A percentile compares a stretch with the other conserved stretches of the same genome.
phyloP scores from a whole-genome alignment of 2,113 vertebrate species.

The Sialia sialis region DNA sequence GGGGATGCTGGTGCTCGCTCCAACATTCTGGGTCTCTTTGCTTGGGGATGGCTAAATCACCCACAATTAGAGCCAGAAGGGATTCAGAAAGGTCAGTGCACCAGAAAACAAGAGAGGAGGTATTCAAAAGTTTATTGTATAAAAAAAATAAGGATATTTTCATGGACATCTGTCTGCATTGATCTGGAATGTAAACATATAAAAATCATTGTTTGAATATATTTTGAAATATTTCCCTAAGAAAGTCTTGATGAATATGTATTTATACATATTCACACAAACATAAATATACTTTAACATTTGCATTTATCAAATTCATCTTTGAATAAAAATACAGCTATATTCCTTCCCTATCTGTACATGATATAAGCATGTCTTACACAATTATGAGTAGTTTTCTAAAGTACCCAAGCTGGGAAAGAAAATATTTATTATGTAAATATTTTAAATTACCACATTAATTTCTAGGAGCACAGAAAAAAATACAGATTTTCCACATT shows the following conservation, averaged over 20 bases:
- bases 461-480: background rate
- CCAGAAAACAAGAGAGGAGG: background rate
- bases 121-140: background rate
- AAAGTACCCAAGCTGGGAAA: background rate
- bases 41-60: background rate
- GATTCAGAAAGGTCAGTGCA: background rate
- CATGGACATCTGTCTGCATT: background rate
- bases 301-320: background rate
- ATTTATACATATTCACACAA: background rate
- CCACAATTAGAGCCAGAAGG: background rate
- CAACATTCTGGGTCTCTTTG: background rate
- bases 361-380: background rate
- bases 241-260: background rate
- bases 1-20: accelerated
- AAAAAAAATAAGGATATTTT: background rate
- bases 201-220: background rate
- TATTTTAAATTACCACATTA: background rate
- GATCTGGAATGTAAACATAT: background rate
- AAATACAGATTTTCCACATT: background rate
- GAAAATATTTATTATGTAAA: background rate
- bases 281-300: background rate
- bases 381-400: background rate
- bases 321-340: background rate
- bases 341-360: background rate
- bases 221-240: background rate